phyloP scores from a whole-genome alignment of 2,888 invertebrate genomes.

The Drosophila gaucha region DNA sequence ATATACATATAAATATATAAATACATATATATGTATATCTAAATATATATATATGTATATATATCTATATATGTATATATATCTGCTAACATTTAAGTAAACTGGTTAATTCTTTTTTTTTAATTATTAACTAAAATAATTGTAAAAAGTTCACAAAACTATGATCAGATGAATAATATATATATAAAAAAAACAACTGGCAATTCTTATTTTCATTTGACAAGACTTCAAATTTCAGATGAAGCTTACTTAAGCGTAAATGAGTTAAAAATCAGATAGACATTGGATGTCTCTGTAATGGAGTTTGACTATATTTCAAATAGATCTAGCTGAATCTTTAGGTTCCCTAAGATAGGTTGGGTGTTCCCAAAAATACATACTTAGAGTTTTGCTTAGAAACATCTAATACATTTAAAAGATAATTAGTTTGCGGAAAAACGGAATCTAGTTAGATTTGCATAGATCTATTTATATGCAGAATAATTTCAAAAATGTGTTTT shows the following conservation, averaged over 20 bases:
- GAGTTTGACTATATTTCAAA: too few relatives aligned
- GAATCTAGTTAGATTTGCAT: too few relatives aligned
- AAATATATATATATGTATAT: slow-evolving; percentile 21
- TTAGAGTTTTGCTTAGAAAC: too few relatives aligned
- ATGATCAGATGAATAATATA: slow-evolving; percentile 80
- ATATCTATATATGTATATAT: slow-evolving; percentile 13
- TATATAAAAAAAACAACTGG: slow-evolving; percentile 56
- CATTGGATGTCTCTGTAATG: too few relatives aligned
- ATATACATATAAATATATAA: slow-evolving; percentile 21
- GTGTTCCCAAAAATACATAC: too few relatives aligned
- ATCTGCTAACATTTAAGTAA: slow-evolving; percentile 63
- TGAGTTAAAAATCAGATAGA: too few relatives aligned
- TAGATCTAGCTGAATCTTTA: too few relatives aligned
- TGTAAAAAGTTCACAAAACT: slow-evolving; percentile 79
- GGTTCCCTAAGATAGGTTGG: too few relatives aligned
- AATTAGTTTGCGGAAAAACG: too few relatives aligned
- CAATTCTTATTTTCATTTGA: slow-evolving; percentile 24
- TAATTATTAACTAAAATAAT: slow-evolving; percentile 75
- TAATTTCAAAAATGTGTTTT: too few relatives aligned
- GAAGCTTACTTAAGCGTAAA: background rate
- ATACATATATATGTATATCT: slow-evolving; percentile 25
- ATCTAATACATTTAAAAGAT: too few relatives aligned
- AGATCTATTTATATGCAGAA: too few relatives aligned
- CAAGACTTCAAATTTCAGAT: background rate
- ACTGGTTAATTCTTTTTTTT: slow-evolving; percentile 78